Evolutionary conservation across 2,888 invertebrate genomes (phyloP).

Genomic region (Sphecodes monilicornis): DNA sequence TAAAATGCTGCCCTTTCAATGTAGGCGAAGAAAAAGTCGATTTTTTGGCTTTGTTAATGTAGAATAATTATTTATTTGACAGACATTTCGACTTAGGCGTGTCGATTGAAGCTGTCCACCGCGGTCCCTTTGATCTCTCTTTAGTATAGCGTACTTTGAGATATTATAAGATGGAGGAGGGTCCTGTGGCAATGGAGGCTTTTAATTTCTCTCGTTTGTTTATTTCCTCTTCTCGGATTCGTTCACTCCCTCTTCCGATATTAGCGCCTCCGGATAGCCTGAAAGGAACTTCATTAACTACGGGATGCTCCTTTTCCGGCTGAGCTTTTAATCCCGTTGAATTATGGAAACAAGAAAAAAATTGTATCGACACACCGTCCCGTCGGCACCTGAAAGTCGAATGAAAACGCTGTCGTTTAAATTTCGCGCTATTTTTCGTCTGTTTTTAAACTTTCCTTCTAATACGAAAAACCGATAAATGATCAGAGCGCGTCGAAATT

Average conservation of each 20-base stretch:
- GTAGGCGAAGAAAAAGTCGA: neutral
- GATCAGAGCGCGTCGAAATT: no score
- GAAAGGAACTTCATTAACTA: constrained; percentile 18
- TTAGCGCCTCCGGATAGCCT: constrained; percentile 7
- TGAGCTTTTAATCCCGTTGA: neutral
- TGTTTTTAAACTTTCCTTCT: neutral
- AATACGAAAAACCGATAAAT: neutral
- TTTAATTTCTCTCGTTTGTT: neutral
- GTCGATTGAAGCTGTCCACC: neutral
- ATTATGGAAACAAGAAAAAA: neutral
- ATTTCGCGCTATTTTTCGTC: neutral
- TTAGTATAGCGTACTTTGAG: neutral
- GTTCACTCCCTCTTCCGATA: neutral
- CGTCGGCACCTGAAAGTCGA: no score
- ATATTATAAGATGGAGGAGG: neutral
- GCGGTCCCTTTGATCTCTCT: neutral
- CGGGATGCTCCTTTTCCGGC: no score
- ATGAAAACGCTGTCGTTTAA: no score
- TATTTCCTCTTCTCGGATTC: constrained; percentile 6
- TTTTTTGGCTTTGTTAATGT: neutral
- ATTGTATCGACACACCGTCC: no score
- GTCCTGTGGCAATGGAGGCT: neutral
- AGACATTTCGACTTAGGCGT: neutral
- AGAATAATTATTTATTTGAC: neutral
- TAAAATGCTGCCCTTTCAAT: no score